These are phyloP conservation scores for Ceyx melanurus DNA, from an alignment of 2,113 vertebrate species.

Conservation along the genomic window DNA sequence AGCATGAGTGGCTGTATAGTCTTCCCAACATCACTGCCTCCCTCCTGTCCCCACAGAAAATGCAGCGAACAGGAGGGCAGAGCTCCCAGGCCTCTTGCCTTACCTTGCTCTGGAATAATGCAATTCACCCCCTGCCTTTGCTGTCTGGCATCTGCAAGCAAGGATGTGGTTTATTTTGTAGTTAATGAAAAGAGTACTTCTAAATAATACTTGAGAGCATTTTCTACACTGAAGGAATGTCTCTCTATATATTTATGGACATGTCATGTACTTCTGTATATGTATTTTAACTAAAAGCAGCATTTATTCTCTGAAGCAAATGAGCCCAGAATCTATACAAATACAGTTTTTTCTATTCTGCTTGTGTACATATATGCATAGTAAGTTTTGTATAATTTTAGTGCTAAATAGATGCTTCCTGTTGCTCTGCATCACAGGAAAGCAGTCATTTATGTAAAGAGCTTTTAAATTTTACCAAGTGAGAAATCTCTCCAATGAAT, in stretches of 20 bases:
- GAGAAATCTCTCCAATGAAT: not conserved
- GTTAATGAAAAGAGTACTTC: not conserved
- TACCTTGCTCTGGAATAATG: not conserved
- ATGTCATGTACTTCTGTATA: not conserved
- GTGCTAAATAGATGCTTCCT: not conserved
- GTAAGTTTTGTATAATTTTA: not conserved
- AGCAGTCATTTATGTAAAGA: not conserved
- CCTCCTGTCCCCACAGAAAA: not conserved
- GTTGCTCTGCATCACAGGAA: not conserved
- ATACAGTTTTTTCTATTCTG: not conserved
- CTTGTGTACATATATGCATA: not conserved
- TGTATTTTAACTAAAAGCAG: not conserved
- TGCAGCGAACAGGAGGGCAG: not conserved
- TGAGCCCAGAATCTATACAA: not conserved
- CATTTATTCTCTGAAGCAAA: not conserved
- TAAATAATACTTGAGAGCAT: not conserved
- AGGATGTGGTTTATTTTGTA: not conserved
- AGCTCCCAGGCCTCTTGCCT: not conserved
- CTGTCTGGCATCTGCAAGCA: not conserved
- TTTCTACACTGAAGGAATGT: not conserved
- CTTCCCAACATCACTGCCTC: rapidly evolving
- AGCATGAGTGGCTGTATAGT: not conserved
- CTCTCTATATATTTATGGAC: not conserved
- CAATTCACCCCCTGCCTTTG: not conserved
- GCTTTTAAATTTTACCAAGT: slow-evolving; percentile 12